Evolutionary conservation across 1,140 invertebrate genomes (phyloP), one percentile per base, ranked within the genome.

Genomic region (Samia ricini): DNA sequence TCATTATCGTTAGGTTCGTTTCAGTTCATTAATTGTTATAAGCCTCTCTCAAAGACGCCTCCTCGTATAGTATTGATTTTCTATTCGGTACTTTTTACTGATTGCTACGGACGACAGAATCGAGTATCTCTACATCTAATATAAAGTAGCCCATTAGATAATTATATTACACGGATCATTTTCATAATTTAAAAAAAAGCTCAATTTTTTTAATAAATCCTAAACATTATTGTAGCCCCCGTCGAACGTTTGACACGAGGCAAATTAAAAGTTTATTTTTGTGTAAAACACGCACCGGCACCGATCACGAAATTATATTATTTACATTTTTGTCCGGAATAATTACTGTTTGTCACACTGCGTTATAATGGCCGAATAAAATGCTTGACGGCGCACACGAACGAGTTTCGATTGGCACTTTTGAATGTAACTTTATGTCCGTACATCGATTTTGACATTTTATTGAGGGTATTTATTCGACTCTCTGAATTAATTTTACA

Each of bases 391-490:
- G 8, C 33, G 33, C 8, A 42, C 33, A 42, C 33, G 33, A 42
- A 42, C 33, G 33, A 42, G 33, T 42, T 42, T 42, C 33, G 12
- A 42, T 42, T 42, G 33, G 33, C 33, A 42, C 33, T 42, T 42
- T 42, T 42, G 33, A 42, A 42, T 12, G 33, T 42, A 42, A 42
- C 33, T 42, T 42, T 42, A 42, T 42, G 33, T 15, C 12, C 15
- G 4, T 42, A 42, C 33, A 42, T 42, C 33, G 33, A 42, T 42
- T 42, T 42, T 42, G 33, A 42, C 33, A 42, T 42, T 42, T 42
- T 42, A 42, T 42, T 42, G 33, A 42, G 33, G 1, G 50, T 21
- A 52, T 52, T 21, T 52, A 52, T 52, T 52, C 50, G 4, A 52
- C 50, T 21, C 22, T 20, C 22, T 21, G 50, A 23, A 42, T 42